phyloP scores from a whole-genome alignment of 2,797 vertebrate genomes.

The Chelidonichthys spinosus region DNA sequence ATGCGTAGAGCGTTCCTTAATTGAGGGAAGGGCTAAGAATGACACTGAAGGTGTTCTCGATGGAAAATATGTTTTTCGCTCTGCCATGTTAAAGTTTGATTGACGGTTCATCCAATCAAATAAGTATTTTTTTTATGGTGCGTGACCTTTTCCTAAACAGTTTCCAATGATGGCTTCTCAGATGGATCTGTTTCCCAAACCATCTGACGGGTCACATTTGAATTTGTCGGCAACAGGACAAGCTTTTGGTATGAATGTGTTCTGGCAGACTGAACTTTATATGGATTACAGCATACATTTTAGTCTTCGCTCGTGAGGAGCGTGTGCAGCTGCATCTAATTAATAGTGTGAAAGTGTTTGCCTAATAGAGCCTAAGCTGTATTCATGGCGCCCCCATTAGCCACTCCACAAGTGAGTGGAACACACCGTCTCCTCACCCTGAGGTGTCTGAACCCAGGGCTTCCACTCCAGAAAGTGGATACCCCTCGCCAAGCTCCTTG shows the following conservation, averaged over 20 bases:
- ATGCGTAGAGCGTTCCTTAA: not conserved
- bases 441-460: constrained; percentile 68
- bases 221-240: too few relatives aligned
- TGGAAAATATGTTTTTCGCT: too few relatives aligned
- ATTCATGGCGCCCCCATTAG: constrained; percentile 57
- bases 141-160: too few relatives aligned
- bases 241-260: not conserved
- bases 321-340: constrained; percentile 58
- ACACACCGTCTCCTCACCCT: constrained; percentile 48
- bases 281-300: constrained; percentile 5
- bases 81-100: too few relatives aligned
- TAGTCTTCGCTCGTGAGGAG: constrained; percentile 33
- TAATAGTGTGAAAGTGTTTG: constrained; percentile 65
- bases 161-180: too few relatives aligned
- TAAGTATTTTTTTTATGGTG: too few relatives aligned
- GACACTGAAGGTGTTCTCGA: too few relatives aligned
- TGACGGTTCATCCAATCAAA: too few relatives aligned
- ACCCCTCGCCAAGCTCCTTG: constrained; percentile 48
- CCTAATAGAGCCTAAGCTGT: constrained; percentile 51
- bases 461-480: constrained; percentile 79
- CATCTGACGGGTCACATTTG: too few relatives aligned
- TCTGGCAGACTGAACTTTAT: not conserved
- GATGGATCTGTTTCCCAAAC: too few relatives aligned
- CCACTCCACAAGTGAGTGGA: constrained; percentile 20
- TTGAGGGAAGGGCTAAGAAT: too few relatives aligned